Percentiles rank a stretch among this genome's conserved stretches.
Conservation (phyloP, 2,888 invertebrate species). For the Brachyptera putata region DNA sequence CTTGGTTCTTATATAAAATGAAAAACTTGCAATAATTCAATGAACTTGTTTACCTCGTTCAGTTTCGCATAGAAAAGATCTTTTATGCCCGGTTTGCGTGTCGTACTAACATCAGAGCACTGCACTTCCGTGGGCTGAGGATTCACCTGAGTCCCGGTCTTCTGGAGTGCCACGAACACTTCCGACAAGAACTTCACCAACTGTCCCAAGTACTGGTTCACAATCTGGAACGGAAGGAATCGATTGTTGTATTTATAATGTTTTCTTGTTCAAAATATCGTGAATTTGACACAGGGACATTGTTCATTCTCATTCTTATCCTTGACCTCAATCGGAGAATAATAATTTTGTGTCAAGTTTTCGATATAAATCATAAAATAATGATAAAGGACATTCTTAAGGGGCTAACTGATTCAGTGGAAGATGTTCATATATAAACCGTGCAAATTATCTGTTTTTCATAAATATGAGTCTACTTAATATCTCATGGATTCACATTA, state of each 20-base stretch:
- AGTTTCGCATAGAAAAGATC: slow-evolving; percentile 4
- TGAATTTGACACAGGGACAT: not conserved
- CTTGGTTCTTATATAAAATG: too few species aligned
- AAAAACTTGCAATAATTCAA: too few species aligned
- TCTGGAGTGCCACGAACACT: slow-evolving; percentile 18
- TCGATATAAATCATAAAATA: too few species aligned
- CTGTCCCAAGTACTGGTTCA: slow-evolving; percentile 24
- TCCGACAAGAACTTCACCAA: slow-evolving; percentile 25
- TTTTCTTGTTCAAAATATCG: not conserved
- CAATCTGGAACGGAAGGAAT: slow-evolving; percentile 13
- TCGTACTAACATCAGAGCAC: not conserved
- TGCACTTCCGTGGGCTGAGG: not conserved
- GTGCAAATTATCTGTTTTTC: too few species aligned
- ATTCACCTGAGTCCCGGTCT: slow-evolving; percentile 12
- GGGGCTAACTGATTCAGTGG: too few species aligned
- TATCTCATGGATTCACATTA: slow-evolving; percentile 52
- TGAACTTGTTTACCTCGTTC: slow-evolving; percentile 7
- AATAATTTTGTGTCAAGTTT: too few species aligned
- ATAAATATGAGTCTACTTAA: slow-evolving; percentile 50
- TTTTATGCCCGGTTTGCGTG: not conserved
- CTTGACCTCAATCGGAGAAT: too few species aligned
- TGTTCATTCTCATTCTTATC: too few species aligned
- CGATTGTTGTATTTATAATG: too few species aligned
- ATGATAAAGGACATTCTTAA: too few species aligned
- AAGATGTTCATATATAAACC: too few species aligned